These are phyloP conservation scores for Trypoxylus dichotomus DNA, from an alignment of 1,140 invertebrate genomes.

Conservation along the genomic window DNA sequence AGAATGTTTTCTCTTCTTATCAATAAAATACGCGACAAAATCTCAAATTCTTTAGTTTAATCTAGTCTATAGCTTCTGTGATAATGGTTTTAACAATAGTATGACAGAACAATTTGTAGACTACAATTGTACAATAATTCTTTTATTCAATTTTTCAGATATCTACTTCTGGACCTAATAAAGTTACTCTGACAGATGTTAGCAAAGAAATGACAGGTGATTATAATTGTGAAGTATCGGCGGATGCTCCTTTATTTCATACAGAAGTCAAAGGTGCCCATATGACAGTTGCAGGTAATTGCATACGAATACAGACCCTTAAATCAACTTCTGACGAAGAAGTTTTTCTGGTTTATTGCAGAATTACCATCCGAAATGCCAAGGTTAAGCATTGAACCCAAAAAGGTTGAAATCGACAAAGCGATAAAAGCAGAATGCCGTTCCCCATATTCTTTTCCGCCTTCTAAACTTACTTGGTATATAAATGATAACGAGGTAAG, in stretches of 20 bases:
- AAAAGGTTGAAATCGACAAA: slow-evolving; percentile 49
- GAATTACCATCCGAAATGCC: slow-evolving; percentile 46
- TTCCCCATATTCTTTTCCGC: slow-evolving; percentile 59
- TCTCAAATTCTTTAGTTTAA: too few relatives aligned
- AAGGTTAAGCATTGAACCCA: slow-evolving; percentile 43
- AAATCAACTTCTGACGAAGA: neutral
- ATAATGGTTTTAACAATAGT: too few relatives aligned
- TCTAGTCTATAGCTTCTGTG: too few relatives aligned
- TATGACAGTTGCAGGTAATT: slow-evolving; percentile 63
- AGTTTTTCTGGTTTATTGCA: slow-evolving; percentile 34
- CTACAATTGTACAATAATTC: slow-evolving; percentile 26
- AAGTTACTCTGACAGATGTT: slow-evolving; percentile 68
- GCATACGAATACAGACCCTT: neutral
- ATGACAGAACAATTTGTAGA: neutral
- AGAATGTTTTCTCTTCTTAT: too few relatives aligned
- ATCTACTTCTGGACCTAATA: slow-evolving; percentile 61
- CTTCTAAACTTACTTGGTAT: slow-evolving; percentile 66
- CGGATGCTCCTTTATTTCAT: slow-evolving; percentile 62
- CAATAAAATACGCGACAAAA: too few relatives aligned
- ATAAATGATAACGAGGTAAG: slow-evolving; percentile 65
- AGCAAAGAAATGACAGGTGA: slow-evolving; percentile 58
- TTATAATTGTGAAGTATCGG: slow-evolving; percentile 67
- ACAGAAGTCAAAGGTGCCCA: slow-evolving; percentile 56
- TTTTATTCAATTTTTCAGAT: slow-evolving; percentile 54
- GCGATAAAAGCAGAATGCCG: slow-evolving; percentile 58